These are phyloP conservation scores for Romanogobio albipinnatus DNA, from an alignment of 2,113 vertebrate genomes.

Conservation along the genomic window DNA sequence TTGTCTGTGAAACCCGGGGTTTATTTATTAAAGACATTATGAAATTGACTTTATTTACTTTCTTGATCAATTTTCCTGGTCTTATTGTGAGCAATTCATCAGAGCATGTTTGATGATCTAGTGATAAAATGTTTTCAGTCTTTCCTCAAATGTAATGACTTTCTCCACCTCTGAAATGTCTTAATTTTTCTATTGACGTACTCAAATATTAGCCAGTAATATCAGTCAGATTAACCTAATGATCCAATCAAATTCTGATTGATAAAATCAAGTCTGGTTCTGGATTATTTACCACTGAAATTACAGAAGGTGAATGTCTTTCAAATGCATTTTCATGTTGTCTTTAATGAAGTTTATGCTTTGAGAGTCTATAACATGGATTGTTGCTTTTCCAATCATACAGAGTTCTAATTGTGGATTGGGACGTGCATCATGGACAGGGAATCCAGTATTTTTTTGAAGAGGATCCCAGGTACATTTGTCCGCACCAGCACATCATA, in stretches of 20 bases:
- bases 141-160: background rate
- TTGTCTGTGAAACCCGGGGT: no score
- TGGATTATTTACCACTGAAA: background rate
- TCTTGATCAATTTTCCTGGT: background rate
- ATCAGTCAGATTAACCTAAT: background rate
- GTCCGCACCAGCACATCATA: background rate
- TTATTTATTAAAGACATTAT: background rate
- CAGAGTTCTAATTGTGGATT: slow-evolving; percentile 89
- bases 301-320: background rate
- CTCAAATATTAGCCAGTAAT: background rate
- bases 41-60: background rate
- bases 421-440: slow-evolving; percentile 90
- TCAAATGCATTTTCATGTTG: background rate
- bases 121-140: background rate
- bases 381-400: slow-evolving; percentile 10
- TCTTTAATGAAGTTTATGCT: slow-evolving; percentile 26
- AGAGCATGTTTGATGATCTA: background rate
- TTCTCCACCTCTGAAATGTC: background rate
- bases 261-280: background rate
- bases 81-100: background rate
- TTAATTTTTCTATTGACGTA: background rate
- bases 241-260: background rate
- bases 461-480: slow-evolving; percentile 83
- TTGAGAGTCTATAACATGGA: background rate
- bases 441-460: slow-evolving; percentile 85